These are phyloP conservation scores for Takifugu flavidus DNA, from an alignment of 2,113 vertebrate species.

Conservation along the genomic window DNA sequence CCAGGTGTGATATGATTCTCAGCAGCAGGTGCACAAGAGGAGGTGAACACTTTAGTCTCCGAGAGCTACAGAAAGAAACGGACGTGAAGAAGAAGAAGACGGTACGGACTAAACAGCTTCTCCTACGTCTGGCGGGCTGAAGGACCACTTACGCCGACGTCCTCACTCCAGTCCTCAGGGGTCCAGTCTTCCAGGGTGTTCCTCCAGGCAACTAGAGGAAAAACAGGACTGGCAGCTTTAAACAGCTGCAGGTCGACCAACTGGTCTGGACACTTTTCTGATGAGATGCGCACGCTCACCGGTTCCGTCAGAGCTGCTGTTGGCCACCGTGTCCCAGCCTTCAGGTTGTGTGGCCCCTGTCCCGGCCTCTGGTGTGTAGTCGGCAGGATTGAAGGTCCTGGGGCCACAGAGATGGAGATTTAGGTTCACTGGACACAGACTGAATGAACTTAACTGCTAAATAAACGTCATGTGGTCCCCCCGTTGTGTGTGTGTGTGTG, in stretches of 20 bases:
- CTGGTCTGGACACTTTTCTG: too few relatives aligned
- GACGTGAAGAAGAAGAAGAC: neutral
- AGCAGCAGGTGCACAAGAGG: slow-evolving; percentile 83
- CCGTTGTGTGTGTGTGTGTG: too few relatives aligned
- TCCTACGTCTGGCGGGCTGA: neutral
- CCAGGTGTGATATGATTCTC: slow-evolving; percentile 85
- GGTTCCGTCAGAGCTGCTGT: slow-evolving; percentile 72
- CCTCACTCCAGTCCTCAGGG: slow-evolving; percentile 94
- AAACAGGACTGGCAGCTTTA: slow-evolving; percentile 13
- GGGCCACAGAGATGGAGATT: slow-evolving; percentile 7
- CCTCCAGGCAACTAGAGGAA: slow-evolving; percentile 83
- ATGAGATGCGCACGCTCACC: slow-evolving; percentile 41
- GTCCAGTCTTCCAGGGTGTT: slow-evolving; percentile 91
- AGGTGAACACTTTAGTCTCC: slow-evolving; percentile 95
- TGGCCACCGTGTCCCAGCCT: slow-evolving; percentile 67
- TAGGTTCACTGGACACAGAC: neutral
- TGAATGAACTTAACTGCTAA: neutral
- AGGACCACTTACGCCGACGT: slow-evolving; percentile 79
- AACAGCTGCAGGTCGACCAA: neutral
- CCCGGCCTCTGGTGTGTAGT: slow-evolving; percentile 81
- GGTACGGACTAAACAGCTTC: neutral
- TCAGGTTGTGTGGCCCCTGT: slow-evolving; percentile 63
- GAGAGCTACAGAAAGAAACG: slow-evolving; percentile 79
- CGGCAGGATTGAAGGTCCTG: slow-evolving; percentile 95
- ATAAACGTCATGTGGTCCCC: too few relatives aligned